Base-by-base conservation (phyloP, 2,797 vertebrate genomes). In the Zenarchopterus dispar region DNA sequence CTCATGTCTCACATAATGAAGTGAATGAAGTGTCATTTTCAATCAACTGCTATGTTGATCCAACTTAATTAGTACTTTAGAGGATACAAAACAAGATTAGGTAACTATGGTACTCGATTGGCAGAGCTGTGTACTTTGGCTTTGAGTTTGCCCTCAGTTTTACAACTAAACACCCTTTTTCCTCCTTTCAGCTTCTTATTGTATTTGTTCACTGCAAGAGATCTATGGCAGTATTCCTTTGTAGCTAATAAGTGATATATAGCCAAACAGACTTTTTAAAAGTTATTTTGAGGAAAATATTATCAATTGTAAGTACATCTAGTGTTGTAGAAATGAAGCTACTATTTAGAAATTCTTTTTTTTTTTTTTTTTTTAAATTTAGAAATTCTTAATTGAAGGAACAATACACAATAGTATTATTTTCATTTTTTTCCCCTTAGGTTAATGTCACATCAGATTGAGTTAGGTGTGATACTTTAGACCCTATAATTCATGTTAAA, bases 61-160 rank as follows among this genome's bases (percentile, higher is more conserved):
- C 78, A 85, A 85, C 87, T 87, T 88, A 89, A 90, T 90, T 91
- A 87, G 84, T 87, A 83, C 84, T 84, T 89, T 73, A 73, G 83
- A 87, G 83, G 66, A 85, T 85, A 86, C 79, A 82, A 83, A 90
- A 87, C 82, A 77, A 81, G 83, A 91, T 85, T 78, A 73, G 77
- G 71, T 85, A 80, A 81, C 72, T 80, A 49, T 36, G 67, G 65
- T 73, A 77, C 67, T 74, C 66, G 68, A 86, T 81, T 84, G 75
- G 62, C 58, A 50, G 70, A 43, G 69, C 49, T 83, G 74, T 78
- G 84, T 84, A 76, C 76, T 84, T 75, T 77, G 53, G 56, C 62
- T 84, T 80, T 73, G 52, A 77, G 63, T 78, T 70, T 75, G 73
- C 82, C 64, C 56, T 21, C 36, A 9, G 1, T 54, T 62, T 18